Evolutionary conservation across 2,797 vertebrate genomes (phyloP).

Genomic region (Tokudaia muenninki): DNA sequence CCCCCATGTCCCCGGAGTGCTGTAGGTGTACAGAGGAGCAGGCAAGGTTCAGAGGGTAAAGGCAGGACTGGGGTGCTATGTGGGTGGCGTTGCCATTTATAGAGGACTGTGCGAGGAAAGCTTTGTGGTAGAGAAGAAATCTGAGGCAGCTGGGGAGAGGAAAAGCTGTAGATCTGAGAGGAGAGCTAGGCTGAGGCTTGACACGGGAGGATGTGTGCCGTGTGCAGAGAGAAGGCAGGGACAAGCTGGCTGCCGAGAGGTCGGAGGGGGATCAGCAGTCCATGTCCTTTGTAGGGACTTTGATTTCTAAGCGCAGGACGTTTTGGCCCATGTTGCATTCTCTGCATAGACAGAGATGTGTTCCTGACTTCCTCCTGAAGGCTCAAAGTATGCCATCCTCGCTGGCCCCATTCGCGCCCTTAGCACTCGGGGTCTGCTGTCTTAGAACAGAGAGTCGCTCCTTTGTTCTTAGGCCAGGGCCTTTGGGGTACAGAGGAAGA

Average conservation of each 20-base stretch:
- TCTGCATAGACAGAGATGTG: background rate
- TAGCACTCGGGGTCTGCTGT: background rate
- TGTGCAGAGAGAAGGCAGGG: background rate
- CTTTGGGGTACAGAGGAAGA: background rate
- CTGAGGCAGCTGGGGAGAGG: background rate
- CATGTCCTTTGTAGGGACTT: background rate
- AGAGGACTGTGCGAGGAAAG: background rate
- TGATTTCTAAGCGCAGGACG: background rate
- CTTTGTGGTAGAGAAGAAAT: conserved; percentile 36
- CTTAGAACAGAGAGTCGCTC: background rate
- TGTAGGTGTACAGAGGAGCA: background rate
- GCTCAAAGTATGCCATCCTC: background rate
- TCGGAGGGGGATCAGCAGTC: background rate
- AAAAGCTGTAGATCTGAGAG: background rate
- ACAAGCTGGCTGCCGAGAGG: background rate
- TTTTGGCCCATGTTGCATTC: background rate
- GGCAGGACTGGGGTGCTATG: background rate
- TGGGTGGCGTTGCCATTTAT: background rate
- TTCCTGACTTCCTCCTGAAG: background rate
- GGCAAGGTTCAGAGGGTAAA: background rate
- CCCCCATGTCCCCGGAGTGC: background rate
- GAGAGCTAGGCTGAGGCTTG: background rate
- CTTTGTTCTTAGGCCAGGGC: background rate
- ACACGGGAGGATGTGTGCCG: background rate
- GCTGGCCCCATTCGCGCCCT: background rate